These are phyloP conservation scores for Yponomeuta evonymella DNA, from an alignment of 2,888 invertebrate species.

Conservation along the genomic window DNA sequence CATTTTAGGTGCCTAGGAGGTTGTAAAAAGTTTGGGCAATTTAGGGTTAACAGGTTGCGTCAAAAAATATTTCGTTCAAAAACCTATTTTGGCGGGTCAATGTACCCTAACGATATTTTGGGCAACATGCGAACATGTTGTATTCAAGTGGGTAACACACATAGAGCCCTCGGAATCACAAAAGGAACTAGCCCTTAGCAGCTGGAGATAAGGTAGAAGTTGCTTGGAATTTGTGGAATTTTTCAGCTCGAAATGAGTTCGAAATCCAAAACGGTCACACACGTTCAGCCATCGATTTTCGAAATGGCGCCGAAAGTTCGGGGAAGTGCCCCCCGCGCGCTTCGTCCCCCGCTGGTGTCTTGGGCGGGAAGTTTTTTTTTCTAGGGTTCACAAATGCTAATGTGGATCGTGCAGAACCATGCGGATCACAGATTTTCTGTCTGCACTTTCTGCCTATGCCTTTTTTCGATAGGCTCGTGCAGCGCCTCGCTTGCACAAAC, in stretches of 20 bases:
- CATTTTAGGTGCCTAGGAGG: too few species aligned
- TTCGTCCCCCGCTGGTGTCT: conserved; percentile 23
- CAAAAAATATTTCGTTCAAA: conserved; percentile 1
- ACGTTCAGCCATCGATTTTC: conserved; percentile 67
- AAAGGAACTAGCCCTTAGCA: conserved; percentile 25
- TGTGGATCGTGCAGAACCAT: too few species aligned
- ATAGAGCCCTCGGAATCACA: conserved; percentile 26
- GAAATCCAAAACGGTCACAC: conserved; percentile 41
- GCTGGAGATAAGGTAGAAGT: conserved; percentile 19
- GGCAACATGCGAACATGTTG: conserved; percentile 29
- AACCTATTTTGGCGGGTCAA: conserved; percentile 49
- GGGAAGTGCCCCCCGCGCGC: conserved; percentile 32
- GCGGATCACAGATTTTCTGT: too few species aligned
- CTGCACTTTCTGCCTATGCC: too few species aligned
- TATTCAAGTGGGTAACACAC: conserved; percentile 29
- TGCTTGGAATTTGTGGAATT: not conserved
- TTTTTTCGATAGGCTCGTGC: too few species aligned
- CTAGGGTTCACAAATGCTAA: too few species aligned
- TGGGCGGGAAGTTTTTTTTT: not conserved
- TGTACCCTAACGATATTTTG: conserved; percentile 48
- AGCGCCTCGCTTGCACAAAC: too few species aligned
- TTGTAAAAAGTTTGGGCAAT: too few species aligned
- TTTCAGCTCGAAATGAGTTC: conserved; percentile 14
- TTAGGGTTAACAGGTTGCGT: not conserved
- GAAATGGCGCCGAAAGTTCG: conserved; percentile 49